Percentiles rank a stretch among this genome's conserved stretches.
These are phyloP conservation scores for Eilema griseolum DNA, from an alignment of 2,888 invertebrate species.

Conservation along the genomic window DNA sequence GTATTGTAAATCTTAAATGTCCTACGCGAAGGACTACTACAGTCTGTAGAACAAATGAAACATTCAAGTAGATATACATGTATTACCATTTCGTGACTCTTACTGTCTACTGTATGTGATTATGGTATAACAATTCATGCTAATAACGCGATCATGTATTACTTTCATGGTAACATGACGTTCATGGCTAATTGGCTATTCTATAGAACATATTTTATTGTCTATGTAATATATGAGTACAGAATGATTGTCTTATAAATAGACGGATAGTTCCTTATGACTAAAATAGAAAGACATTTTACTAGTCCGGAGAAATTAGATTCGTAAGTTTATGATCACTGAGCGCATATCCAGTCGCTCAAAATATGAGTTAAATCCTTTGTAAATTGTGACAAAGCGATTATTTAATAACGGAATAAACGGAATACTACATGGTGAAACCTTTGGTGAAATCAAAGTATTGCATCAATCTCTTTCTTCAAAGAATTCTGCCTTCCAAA, in stretches of 20 bases:
- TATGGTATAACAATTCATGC: not conserved
- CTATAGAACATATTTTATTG: not conserved
- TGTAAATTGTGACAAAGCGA: not conserved
- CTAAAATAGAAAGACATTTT: not conserved
- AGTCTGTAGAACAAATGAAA: not conserved
- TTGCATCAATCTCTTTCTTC: not conserved
- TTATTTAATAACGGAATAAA: constrained; percentile 1
- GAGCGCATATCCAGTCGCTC: not conserved
- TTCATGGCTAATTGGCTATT: not conserved
- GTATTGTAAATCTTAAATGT: not conserved
- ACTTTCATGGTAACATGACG: not conserved
- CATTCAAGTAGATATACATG: not conserved
- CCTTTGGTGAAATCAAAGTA: not conserved
- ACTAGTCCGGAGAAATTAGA: not conserved
- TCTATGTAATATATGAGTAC: not conserved
- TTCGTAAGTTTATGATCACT: constrained; percentile 3
- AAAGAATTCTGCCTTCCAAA: constrained; percentile 9
- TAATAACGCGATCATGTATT: not conserved
- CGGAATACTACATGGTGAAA: not conserved
- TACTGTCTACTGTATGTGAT: not conserved
- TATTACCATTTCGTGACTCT: not conserved
- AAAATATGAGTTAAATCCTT: not conserved
- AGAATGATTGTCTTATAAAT: not conserved
- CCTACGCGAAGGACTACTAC: not conserved
- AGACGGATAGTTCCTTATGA: not conserved